Evolutionary conservation across 2,888 invertebrate species (phyloP).

Genomic region (Drosophila affinis): DNA sequence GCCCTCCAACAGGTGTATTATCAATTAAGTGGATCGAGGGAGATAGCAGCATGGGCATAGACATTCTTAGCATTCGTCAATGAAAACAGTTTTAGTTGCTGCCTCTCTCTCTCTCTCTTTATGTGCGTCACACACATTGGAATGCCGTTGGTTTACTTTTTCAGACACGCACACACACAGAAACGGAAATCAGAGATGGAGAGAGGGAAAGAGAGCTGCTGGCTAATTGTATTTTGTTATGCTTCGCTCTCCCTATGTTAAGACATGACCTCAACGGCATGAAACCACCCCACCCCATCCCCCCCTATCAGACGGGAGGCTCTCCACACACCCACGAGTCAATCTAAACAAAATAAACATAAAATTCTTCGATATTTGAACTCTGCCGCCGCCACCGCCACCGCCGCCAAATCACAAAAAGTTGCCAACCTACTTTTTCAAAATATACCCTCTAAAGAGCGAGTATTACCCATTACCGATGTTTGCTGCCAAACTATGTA

Average conservation of each 20-base stretch:
- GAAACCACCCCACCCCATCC: not conserved
- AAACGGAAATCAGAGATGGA: conserved; percentile 28
- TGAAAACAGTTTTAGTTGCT: conserved; percentile 49
- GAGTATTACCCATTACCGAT: not conserved
- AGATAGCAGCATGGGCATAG: not conserved
- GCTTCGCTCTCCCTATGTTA: conserved; percentile 40
- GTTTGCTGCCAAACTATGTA: too few relatives aligned
- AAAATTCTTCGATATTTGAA: conserved; percentile 42
- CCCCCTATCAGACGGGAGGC: not conserved
- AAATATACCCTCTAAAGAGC: not conserved
- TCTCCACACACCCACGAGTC: conserved; percentile 40
- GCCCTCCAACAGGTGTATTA: conserved; percentile 39
- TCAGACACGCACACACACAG: conserved; percentile 22
- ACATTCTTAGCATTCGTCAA: conserved; percentile 43
- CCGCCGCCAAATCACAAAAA: conserved; percentile 26
- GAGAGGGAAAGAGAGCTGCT: not conserved
- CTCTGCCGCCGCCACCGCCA: conserved; percentile 46
- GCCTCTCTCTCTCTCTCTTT: not conserved
- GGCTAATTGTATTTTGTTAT: conserved; percentile 1
- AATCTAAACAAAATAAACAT: conserved; percentile 48
- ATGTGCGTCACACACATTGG: conserved; percentile 64
- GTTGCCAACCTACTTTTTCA: conserved; percentile 43
- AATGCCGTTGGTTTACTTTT: conserved; percentile 67
- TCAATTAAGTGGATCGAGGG: conserved; percentile 1
- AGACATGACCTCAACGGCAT: conserved; percentile 48